These are phyloP conservation scores for Eristalinus aeneus DNA, from an alignment of 2,888 invertebrate genomes.

Conservation along the genomic window DNA sequence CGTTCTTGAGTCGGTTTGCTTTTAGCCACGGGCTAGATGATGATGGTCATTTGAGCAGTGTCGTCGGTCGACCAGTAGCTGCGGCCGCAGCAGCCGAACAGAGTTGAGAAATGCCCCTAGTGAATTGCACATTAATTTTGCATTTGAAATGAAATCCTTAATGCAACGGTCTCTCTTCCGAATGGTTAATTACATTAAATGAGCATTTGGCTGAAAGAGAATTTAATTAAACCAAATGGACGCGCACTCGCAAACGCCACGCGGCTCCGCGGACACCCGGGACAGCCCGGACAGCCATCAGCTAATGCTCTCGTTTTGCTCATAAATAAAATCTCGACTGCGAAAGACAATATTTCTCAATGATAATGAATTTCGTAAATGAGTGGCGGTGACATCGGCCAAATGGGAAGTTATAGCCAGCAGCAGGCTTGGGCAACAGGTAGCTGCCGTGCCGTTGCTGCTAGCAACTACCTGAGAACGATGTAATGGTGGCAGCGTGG, in stretches of 20 bases:
- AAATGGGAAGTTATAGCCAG: constrained; percentile 68
- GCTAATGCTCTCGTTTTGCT: constrained; percentile 45
- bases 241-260: not conserved
- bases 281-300: not conserved
- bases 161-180: constrained; percentile 40
- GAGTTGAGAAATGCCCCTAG: constrained; percentile 53
- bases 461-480: not conserved
- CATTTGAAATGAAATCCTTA: constrained; percentile 69
- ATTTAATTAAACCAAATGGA: constrained; percentile 66
- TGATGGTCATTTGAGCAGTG: constrained; percentile 61
- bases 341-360: constrained; percentile 70
- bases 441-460: not conserved
- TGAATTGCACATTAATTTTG: constrained; percentile 65
- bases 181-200: constrained; percentile 54
- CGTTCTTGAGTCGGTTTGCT: not conserved
- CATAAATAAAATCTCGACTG: constrained; percentile 67
- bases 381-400: constrained; percentile 65
- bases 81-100: not conserved
- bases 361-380: constrained; percentile 70
- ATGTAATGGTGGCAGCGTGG: not conserved
- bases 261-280: too few relatives aligned
- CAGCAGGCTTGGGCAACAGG: not conserved
- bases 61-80: constrained; percentile 3
- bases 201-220: constrained; percentile 59
- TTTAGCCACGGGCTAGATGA: constrained; percentile 18